Evolutionary conservation across 2,113 vertebrate genomes (phyloP).

Genomic region (Coptodon rendalli): DNA sequence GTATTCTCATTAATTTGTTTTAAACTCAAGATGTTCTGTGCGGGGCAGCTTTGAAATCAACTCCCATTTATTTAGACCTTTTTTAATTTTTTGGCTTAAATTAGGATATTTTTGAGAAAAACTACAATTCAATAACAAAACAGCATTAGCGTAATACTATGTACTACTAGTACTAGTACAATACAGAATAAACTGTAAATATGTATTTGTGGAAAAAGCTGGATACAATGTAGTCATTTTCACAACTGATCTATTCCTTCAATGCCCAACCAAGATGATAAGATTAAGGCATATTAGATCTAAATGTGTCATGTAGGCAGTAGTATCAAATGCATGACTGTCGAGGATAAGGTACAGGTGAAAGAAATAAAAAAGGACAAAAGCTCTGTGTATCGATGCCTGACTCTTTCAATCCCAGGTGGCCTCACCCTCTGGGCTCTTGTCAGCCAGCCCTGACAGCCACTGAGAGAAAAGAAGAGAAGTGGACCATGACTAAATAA

Average conservation of each 20-base stretch:
- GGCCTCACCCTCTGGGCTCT: constrained; percentile 22
- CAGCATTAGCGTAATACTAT: not conserved
- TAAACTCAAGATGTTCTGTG: not conserved
- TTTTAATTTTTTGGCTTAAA: not conserved
- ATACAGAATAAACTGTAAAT: not conserved
- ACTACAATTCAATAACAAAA: not conserved
- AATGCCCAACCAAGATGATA: not conserved
- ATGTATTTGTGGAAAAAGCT: not conserved
- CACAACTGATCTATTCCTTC: not conserved
- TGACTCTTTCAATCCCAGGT: constrained; percentile 10
- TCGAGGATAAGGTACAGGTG: not conserved
- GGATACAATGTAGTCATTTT: not conserved
- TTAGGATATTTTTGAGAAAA: not conserved
- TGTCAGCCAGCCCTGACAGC: constrained; percentile 38
- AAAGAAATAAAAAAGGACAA: not conserved
- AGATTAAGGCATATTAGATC: not conserved
- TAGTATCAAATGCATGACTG: not conserved
- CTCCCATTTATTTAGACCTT: not conserved
- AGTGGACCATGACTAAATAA: constrained; percentile 54
- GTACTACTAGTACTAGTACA: not conserved
- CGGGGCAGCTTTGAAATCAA: not conserved
- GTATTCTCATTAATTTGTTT: not conserved
- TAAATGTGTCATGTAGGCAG: not conserved
- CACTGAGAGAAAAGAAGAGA: constrained; percentile 22
- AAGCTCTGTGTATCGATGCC: not conserved